phyloP scores from a whole-genome alignment of 2,113 vertebrate species.

The Neogobius melanostomus region DNA sequence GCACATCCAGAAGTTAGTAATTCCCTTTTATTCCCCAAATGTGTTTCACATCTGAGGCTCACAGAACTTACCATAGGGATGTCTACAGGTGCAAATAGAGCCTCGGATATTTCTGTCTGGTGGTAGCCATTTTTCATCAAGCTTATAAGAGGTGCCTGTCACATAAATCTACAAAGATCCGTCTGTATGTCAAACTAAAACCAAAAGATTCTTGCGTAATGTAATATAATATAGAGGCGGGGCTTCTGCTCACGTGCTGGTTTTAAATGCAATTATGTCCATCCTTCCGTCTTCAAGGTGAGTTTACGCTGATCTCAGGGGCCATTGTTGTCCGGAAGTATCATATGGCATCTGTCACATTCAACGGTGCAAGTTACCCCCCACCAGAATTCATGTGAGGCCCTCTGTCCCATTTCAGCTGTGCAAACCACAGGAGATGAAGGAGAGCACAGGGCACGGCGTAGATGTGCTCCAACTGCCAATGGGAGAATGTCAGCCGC shows the following conservation, averaged over 20 bases:
- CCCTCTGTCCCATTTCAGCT: slow-evolving; percentile 58
- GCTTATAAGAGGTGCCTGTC: background rate
- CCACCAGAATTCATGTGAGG: slow-evolving; percentile 42
- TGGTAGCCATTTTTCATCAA: background rate
- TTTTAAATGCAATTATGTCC: slow-evolving; percentile 26
- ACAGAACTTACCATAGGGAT: too few relatives aligned
- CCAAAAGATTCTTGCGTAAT: slow-evolving; percentile 3
- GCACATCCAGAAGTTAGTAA: too few relatives aligned
- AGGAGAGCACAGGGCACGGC: slow-evolving; percentile 43
- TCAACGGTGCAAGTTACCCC: slow-evolving; percentile 30
- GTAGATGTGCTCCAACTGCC: slow-evolving; percentile 59
- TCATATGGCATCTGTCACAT: slow-evolving; percentile 35
- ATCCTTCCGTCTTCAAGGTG: slow-evolving; percentile 31
- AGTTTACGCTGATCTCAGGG: slow-evolving; percentile 44
- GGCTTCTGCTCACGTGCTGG: slow-evolving; percentile 18
- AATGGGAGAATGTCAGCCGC: slow-evolving; percentile 54
- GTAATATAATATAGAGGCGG: background rate
- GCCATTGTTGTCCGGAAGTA: slow-evolving; percentile 9
- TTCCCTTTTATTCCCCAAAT: too few relatives aligned
- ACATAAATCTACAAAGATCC: background rate
- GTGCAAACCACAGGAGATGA: slow-evolving; percentile 63
- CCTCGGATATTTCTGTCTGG: background rate
- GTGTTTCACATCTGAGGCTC: too few relatives aligned
- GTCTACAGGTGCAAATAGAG: too few relatives aligned
- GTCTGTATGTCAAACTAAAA: background rate